These are phyloP conservation scores for Meleagris gallopavo DNA, from an alignment of 2,113 vertebrate species.

Conservation along the genomic window DNA sequence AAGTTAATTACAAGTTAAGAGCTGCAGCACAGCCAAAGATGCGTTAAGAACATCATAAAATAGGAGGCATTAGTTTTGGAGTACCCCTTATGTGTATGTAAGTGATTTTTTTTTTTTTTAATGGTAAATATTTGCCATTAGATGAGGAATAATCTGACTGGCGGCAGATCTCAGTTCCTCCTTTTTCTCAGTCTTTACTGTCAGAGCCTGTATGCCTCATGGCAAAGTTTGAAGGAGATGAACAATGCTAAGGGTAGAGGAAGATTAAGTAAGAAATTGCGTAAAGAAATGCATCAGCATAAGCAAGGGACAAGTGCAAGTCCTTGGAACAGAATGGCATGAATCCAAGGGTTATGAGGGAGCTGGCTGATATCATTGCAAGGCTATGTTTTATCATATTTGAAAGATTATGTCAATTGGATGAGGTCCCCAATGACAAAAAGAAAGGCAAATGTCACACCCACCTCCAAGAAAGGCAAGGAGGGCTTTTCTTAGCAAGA, in stretches of 20 bases:
- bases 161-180: not conserved
- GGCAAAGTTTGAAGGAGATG: not conserved
- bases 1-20: not conserved
- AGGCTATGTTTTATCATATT: not conserved
- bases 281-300: not conserved
- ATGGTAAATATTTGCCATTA: conserved; percentile 2
- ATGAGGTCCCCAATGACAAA: not conserved
- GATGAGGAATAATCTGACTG: not conserved
- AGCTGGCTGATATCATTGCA: not conserved
- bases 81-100: no score
- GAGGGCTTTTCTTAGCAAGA: not conserved
- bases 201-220: not conserved
- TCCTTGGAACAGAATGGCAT: conserved; percentile 17
- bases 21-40: not conserved
- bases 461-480: not conserved
- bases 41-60: not conserved
- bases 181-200: not conserved
- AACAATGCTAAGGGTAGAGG: not conserved
- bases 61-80: not conserved
- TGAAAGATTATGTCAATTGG: not conserved
- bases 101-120: not conserved
- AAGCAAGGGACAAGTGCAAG: not conserved
- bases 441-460: conserved; percentile 8
- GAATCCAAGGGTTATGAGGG: not conserved
- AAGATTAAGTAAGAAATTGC: not conserved